These are phyloP conservation scores for Indicator maculatus DNA, from an alignment of 2,113 vertebrate genomes.

Conservation along the genomic window DNA sequence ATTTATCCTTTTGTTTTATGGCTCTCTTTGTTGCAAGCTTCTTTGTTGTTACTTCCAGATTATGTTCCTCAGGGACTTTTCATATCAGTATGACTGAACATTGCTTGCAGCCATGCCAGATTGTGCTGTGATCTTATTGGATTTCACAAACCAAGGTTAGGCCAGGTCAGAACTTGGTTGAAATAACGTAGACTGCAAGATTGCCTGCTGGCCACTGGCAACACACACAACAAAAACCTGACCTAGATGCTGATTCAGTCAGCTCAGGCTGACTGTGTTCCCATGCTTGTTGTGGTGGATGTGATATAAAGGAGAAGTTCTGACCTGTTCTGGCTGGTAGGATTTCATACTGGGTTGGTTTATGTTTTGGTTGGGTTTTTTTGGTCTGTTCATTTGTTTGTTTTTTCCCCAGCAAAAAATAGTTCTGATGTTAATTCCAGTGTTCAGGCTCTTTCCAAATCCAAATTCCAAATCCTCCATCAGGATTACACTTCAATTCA, in stretches of 20 bases:
- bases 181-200: neutral
- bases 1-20: conserved; percentile 52
- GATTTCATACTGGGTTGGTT: neutral
- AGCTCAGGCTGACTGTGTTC: neutral
- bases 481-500: neutral
- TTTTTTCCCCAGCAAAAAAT: neutral
- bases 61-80: conserved; percentile 28
- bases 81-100: conserved; percentile 47
- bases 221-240: neutral
- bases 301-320: neutral
- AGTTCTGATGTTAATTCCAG: neutral
- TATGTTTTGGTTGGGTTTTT: too few species aligned
- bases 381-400: too few species aligned
- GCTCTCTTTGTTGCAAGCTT: conserved; percentile 28
- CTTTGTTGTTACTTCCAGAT: conserved; percentile 63
- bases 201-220: conserved; percentile 24
- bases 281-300: neutral
- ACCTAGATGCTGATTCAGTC: neutral
- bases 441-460: neutral
- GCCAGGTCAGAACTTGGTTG: conserved; percentile 59
- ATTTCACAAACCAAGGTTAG: conserved; percentile 64
- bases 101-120: conserved; percentile 61
- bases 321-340: neutral
- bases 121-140: conserved; percentile 59
- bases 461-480: neutral